Evolutionary conservation across 1,140 invertebrate species (phyloP).

Genomic region (Platyura marginata): DNA sequence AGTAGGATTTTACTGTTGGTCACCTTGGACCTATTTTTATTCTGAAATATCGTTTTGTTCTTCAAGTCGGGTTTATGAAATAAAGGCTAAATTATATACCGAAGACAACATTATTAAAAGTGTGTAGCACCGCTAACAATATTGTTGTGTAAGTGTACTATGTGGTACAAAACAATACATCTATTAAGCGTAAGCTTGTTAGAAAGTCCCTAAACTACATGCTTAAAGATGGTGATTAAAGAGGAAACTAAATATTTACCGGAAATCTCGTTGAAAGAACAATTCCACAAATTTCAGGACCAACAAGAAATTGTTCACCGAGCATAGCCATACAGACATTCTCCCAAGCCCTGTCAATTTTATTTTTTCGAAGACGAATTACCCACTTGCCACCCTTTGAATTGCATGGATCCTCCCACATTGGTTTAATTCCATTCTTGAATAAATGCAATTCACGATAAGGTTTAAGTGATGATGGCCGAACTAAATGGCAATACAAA

Average conservation of each 20-base stretch:
- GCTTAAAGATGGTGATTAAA: constrained; percentile 4
- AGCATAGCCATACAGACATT: constrained; percentile 95
- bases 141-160: too few species aligned
- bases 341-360: constrained; percentile 94
- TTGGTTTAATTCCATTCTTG: constrained; percentile 95
- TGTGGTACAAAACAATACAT: too few species aligned
- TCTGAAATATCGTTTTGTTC: too few species aligned
- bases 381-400: constrained; percentile 95
- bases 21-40: too few species aligned
- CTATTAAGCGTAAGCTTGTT: too few species aligned
- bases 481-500: constrained; percentile 76
- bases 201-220: too few species aligned
- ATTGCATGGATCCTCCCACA: constrained; percentile 97
- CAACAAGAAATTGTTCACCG: constrained; percentile 97
- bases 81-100: too few species aligned
- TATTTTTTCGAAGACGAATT: constrained; percentile 77
- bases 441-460: constrained; percentile 95
- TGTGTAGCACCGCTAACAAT: too few species aligned
- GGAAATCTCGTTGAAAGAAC: constrained; percentile 88
- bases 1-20: too few species aligned
- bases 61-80: too few species aligned
- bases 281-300: constrained; percentile 95
- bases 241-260: constrained; percentile 29
- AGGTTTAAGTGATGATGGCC: constrained; percentile 71
- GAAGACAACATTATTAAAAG: too few species aligned